A percentile compares a stretch with the other conserved stretches of the same genome.
phyloP scores from a whole-genome alignment of 1,140 invertebrate genomes.

The Subanguina moxae region DNA sequence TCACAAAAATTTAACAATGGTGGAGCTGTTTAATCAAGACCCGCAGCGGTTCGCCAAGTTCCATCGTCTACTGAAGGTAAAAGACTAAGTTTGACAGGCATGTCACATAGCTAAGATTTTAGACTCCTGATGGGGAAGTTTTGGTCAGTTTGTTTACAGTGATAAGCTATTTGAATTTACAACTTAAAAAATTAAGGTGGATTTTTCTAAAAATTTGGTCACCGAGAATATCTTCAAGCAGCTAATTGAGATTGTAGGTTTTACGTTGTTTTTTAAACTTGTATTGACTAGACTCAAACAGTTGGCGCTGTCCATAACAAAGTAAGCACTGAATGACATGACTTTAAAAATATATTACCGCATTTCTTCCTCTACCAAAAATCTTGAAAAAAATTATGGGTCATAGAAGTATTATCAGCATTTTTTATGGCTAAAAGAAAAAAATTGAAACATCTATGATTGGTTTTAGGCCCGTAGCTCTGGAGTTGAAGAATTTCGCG shows the following conservation, averaged over 20 bases:
- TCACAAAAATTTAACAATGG: slow-evolving; percentile 40
- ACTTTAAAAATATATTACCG: too few relatives aligned
- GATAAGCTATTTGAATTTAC: too few relatives aligned
- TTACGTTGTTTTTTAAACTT: not conserved
- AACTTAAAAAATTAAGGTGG: slow-evolving; percentile 68
- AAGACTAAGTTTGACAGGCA: too few relatives aligned
- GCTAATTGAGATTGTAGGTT: slow-evolving; percentile 73
- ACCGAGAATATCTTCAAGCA: slow-evolving; percentile 72
- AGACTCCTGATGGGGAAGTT: slow-evolving; percentile 43
- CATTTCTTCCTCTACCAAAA: too few relatives aligned
- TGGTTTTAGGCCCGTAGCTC: slow-evolving; percentile 14
- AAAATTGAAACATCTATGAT: not conserved
- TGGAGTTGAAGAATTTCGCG: slow-evolving; percentile 22
- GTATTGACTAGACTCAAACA: too few relatives aligned
- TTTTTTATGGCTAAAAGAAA: slow-evolving; percentile 16
- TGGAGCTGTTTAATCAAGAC: slow-evolving; percentile 47
- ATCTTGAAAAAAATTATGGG: too few relatives aligned
- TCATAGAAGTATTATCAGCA: not conserved
- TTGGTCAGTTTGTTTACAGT: too few relatives aligned
- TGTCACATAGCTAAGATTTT: too few relatives aligned
- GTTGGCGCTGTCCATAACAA: too few relatives aligned
- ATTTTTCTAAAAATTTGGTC: slow-evolving; percentile 94
- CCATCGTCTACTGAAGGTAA: slow-evolving; percentile 29
- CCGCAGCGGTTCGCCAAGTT: slow-evolving; percentile 53
- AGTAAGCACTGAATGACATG: too few relatives aligned